A percentile compares a stretch with the other conserved stretches of the same genome.
These are phyloP conservation scores for Keiferia lycopersicella DNA, from an alignment of 2,888 invertebrate genomes.

Conservation along the genomic window DNA sequence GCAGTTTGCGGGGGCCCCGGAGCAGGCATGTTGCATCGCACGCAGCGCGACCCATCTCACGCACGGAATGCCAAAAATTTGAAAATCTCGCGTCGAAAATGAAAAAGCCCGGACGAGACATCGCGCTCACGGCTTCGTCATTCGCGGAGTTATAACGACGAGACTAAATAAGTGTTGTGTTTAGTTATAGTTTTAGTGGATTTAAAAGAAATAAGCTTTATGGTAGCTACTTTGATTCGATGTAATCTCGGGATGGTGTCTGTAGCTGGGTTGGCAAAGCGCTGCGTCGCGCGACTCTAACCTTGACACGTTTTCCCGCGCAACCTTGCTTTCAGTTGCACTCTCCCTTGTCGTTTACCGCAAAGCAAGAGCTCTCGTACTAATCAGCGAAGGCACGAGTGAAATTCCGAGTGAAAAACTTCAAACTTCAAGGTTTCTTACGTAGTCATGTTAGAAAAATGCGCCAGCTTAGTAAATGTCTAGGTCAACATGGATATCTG, in stretches of 20 bases:
- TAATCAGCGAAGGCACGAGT: constrained; percentile 52
- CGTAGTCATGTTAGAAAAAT: constrained; percentile 16
- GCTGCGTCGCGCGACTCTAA: constrained; percentile 64
- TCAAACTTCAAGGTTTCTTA: constrained; percentile 25
- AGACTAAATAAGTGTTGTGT: constrained; percentile 51
- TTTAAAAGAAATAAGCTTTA: constrained; percentile 35
- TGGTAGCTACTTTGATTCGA: constrained; percentile 31
- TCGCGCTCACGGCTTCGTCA: constrained; percentile 42
- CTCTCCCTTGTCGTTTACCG: constrained; percentile 72
- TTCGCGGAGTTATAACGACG: constrained; percentile 37
- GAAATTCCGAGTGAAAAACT: constrained; percentile 31
- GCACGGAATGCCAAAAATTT: constrained; percentile 66
- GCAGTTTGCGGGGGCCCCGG: constrained; percentile 62
- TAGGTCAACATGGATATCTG: constrained; percentile 24
- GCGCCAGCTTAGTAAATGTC: constrained; percentile 9
- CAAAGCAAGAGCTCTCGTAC: constrained; percentile 56
- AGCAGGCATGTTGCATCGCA: constrained; percentile 71
- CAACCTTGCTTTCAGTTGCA: constrained; percentile 74
- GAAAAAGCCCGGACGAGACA: constrained; percentile 47
- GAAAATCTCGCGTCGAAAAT: constrained; percentile 65
- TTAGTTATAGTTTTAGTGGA: constrained; percentile 50
- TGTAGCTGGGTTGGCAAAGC: constrained; percentile 33
- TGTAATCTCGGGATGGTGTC: constrained; percentile 53
- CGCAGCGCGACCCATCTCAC: constrained; percentile 48
- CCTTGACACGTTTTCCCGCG: constrained; percentile 80